A percentile compares a stretch with the other conserved stretches of the same genome.
These are phyloP conservation scores for Rhincodon typus DNA, from an alignment of 2,797 vertebrate genomes.

Conservation along the genomic window DNA sequence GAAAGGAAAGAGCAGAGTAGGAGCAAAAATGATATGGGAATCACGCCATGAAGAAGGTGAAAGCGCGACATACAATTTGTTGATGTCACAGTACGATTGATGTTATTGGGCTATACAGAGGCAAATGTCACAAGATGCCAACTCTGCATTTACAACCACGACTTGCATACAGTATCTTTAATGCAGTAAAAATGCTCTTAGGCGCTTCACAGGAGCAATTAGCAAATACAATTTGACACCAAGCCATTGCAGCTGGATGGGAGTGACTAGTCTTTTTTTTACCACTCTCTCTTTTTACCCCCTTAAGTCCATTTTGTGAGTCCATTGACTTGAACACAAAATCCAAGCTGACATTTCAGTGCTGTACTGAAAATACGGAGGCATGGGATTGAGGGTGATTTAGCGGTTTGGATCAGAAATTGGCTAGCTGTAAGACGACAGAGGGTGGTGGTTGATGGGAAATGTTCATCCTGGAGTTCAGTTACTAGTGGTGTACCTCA, in stretches of 20 bases:
- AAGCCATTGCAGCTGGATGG: too few relatives aligned
- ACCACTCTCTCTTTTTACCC: background rate
- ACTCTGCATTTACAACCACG: background rate
- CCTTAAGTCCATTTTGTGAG: background rate
- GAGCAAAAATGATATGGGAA: background rate
- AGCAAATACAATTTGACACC: too few relatives aligned
- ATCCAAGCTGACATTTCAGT: background rate
- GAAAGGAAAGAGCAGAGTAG: background rate
- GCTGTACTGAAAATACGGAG: too few relatives aligned
- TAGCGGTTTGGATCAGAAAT: too few relatives aligned
- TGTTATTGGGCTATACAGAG: background rate
- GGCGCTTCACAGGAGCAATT: background rate
- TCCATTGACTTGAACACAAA: background rate
- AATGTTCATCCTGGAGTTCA: too few relatives aligned
- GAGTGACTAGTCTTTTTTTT: too few relatives aligned
- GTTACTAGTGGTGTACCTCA: too few relatives aligned
- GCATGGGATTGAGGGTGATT: too few relatives aligned
- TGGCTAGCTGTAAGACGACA: too few relatives aligned
- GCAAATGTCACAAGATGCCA: background rate
- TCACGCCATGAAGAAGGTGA: background rate
- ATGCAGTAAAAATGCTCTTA: background rate
- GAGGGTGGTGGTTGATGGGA: too few relatives aligned
- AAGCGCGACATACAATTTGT: background rate
- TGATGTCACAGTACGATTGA: background rate
- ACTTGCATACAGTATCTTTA: background rate